phyloP scores from a whole-genome alignment of 2,113 vertebrate species.

The Ptilorrhoa leucosticta region DNA sequence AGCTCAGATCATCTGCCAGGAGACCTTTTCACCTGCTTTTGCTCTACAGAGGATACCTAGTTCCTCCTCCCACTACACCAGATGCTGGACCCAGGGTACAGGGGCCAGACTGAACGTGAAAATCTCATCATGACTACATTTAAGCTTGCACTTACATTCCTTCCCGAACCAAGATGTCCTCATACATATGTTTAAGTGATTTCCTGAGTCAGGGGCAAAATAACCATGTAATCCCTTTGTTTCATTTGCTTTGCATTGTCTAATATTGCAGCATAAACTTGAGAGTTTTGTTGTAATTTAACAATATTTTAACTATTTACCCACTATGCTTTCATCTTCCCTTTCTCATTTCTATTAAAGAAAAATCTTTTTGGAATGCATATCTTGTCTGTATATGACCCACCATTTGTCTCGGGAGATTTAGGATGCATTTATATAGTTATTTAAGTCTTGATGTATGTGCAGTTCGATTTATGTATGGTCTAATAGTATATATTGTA shows the following conservation, averaged over 20 bases:
- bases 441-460: conserved; percentile 60
- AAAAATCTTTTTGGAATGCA: conserved; percentile 39
- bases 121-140: background rate
- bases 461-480: conserved; percentile 46
- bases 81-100: background rate
- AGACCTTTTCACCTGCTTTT: background rate
- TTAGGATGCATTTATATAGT: conserved; percentile 46
- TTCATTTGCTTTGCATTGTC: conserved; percentile 6
- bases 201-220: background rate
- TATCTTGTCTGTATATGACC: conserved; percentile 34
- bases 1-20: background rate
- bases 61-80: background rate
- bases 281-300: conserved; percentile 10
- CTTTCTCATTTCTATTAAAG: conserved; percentile 15
- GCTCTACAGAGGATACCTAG: background rate
- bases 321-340: background rate
- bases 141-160: background rate
- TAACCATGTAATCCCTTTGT: background rate
- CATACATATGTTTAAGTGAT: background rate
- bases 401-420: conserved; percentile 53
- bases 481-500: conserved; percentile 49
- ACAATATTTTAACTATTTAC: background rate
- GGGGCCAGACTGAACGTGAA: background rate
- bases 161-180: background rate
- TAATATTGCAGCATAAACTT: background rate